Evolutionary conservation across 2,888 invertebrate species (phyloP).

Genomic region (Herminia tarsipennalis): DNA sequence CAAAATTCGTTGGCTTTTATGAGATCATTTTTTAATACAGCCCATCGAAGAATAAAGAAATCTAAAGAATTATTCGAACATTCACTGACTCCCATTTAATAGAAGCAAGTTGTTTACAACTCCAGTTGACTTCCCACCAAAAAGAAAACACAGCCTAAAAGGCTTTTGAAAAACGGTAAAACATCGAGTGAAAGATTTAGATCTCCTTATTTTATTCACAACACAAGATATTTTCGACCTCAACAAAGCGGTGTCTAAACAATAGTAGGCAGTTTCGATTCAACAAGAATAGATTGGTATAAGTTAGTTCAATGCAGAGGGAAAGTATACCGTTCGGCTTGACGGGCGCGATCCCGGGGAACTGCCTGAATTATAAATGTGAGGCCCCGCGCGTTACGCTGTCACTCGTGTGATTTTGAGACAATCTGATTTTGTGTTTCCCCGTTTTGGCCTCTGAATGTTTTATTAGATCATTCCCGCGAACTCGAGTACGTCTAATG

Average conservation of each 20-base stretch:
- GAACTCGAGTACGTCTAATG: conserved; percentile 72
- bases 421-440: conserved; percentile 84
- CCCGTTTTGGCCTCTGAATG: conserved; percentile 80
- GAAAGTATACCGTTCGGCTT: conserved; percentile 60
- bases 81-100: too few species aligned
- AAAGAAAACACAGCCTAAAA: conserved; percentile 12
- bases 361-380: conserved; percentile 79
- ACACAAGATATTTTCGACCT: conserved; percentile 29
- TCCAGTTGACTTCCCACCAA: not conserved
- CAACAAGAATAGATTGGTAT: conserved; percentile 64
- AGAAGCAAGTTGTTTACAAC: too few species aligned
- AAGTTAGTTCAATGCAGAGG: conserved; percentile 54
- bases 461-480: conserved; percentile 76
- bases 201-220: conserved; percentile 34
- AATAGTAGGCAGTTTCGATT: conserved; percentile 45
- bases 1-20: too few species aligned
- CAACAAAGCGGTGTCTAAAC: conserved; percentile 32
- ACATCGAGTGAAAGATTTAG: conserved; percentile 32
- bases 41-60: too few species aligned
- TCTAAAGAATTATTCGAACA: not conserved
- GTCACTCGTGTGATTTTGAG: conserved; percentile 83
- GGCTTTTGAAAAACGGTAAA: conserved; percentile 21
- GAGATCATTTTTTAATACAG: too few species aligned
- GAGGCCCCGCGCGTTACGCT: conserved; percentile 66
- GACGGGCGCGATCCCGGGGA: conserved; percentile 46